Evolutionary conservation across 2,113 vertebrate genomes (phyloP).

Genomic region (Arenaria interpres): DNA sequence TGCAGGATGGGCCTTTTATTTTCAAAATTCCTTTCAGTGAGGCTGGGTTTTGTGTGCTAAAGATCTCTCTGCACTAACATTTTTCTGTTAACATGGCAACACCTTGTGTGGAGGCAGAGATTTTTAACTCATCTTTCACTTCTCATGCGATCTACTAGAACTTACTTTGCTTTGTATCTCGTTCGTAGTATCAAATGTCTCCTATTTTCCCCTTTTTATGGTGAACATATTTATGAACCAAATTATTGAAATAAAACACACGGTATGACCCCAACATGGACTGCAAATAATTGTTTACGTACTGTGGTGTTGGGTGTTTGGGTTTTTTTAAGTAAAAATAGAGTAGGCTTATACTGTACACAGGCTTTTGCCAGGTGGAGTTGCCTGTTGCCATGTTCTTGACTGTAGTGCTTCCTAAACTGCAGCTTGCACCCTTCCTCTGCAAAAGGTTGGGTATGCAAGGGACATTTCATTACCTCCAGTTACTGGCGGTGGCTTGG

Average conservation of each 20-base stretch:
- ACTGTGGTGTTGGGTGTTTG: background rate
- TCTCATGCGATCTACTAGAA: background rate
- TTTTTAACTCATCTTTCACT: background rate
- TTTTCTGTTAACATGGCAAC: constrained; percentile 49
- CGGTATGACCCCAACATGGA: background rate
- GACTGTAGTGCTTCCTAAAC: constrained; percentile 29
- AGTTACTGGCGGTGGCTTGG: background rate
- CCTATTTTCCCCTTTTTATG: background rate
- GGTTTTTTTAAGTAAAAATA: background rate
- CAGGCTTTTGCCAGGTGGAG: background rate
- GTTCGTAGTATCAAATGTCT: background rate
- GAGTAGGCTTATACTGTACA: background rate
- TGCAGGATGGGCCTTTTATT: background rate
- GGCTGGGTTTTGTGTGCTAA: background rate
- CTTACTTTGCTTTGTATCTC: background rate
- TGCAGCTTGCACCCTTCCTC: background rate
- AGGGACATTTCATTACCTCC: background rate
- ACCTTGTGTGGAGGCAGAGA: background rate
- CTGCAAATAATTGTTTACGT: background rate
- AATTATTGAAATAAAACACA: background rate
- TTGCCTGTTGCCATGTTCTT: constrained; percentile 65
- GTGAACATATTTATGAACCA: background rate
- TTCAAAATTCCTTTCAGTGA: background rate
- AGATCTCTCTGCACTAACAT: background rate
- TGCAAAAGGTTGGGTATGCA: background rate